Percentiles rank a stretch among this genome's conserved stretches.
Evolutionary conservation across 2,888 invertebrate species (phyloP).

Genomic region (Limnephilus rhombicus): DNA sequence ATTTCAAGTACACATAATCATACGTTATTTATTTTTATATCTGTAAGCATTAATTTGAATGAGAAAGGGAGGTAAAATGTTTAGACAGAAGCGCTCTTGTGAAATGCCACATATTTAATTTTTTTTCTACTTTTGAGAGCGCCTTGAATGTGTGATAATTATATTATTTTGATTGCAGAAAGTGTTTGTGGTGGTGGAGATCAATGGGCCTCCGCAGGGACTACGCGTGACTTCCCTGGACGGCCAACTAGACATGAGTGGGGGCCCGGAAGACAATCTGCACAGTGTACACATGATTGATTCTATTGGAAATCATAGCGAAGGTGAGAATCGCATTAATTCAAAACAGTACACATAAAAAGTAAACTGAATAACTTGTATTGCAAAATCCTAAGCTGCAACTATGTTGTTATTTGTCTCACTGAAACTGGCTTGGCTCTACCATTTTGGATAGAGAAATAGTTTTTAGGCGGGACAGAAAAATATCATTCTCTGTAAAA

Average conservation of each 20-base stretch:
- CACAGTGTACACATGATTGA: conserved; percentile 64
- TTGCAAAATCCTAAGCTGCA: too few relatives aligned
- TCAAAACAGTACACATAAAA: background rate
- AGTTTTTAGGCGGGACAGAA: too few relatives aligned
- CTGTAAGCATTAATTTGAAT: too few relatives aligned
- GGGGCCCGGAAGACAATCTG: conserved; percentile 51
- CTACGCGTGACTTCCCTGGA: conserved; percentile 84
- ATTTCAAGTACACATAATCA: too few relatives aligned
- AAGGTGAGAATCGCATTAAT: background rate
- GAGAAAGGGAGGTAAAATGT: too few relatives aligned
- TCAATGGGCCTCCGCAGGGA: conserved; percentile 87
- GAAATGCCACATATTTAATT: background rate
- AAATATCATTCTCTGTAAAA: too few relatives aligned
- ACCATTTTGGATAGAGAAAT: too few relatives aligned
- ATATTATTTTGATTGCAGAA: conserved; percentile 74
- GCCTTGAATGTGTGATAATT: background rate
- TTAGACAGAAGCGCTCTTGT: too few relatives aligned
- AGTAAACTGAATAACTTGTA: too few relatives aligned
- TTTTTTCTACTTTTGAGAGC: background rate
- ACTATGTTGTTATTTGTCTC: too few relatives aligned
- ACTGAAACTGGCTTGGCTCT: too few relatives aligned
- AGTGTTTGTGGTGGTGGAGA: conserved; percentile 90
- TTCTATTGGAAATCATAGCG: conserved; percentile 44
- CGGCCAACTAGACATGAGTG: conserved; percentile 43
- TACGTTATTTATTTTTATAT: too few relatives aligned